Base-by-base conservation (phyloP, 30 jellyfish, hydroid and myxozoan species). In the Sanderia malayensis region DNA sequence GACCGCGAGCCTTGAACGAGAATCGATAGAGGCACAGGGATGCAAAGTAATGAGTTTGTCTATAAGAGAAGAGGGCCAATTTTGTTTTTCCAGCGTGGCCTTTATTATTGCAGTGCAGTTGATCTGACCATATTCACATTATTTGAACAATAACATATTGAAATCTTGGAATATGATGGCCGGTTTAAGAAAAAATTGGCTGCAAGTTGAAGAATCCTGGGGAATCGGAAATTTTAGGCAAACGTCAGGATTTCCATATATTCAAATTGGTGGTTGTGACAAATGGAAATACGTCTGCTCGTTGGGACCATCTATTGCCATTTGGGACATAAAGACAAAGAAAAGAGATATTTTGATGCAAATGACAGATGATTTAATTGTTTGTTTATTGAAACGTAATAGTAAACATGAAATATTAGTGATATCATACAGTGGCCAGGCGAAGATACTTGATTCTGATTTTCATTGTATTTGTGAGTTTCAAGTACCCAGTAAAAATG, bases 231-330 rank as follows among this genome's bases (percentile, higher is more conserved):
- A 94, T 22, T 22, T 83, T 4, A 74, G 98, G 26, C 96, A 71
- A 46, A 47, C 86, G 22, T 87, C 95, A 7, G 98, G 98, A 1
- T 92, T 92, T 69, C 93, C 96, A 25, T n/a, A n/a, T n/a, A n/a
- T n/a, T n/a, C n/a, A n/a, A n/a, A 37, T 67, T 28, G 84, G 80
- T 1, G 33, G 1, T n/a, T 37, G 73, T 37, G 28, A 81, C 0
- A 46, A 11, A 34, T 59, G 49, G 15, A 46, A 65, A 1, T 82
- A 72, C 59, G 86, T 53, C 41, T 86, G 96, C 26, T 94, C 98
- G 18, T 76, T 92, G 19, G 98, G 96, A 17, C 78, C 95, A 37
- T 84, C 85, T 33, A 58, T 92, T n/a, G 95, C 78, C 4, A 46
- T 24, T 7, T 92, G 98, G 98, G 79, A 92, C 67, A 70, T 92